Conservation (phyloP, 2,888 invertebrate species). For the Pachydiplax longipennis region DNA sequence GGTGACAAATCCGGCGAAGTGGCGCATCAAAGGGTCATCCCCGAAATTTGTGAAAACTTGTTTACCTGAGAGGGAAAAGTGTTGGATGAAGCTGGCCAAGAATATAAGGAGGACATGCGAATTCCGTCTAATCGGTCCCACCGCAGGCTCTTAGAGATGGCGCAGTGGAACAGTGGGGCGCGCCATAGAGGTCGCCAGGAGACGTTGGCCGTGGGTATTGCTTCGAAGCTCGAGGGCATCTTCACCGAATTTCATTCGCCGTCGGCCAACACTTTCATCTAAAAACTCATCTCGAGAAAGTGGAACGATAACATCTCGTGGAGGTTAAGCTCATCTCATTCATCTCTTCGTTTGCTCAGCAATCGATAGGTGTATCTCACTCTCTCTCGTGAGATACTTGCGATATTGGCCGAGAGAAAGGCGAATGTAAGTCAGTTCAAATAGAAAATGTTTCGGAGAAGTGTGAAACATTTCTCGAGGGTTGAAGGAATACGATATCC, state of each 20-base stretch:
- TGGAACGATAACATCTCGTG: background rate
- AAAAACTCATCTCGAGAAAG: background rate
- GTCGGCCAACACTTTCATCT: background rate
- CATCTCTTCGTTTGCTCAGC: constrained; percentile 4
- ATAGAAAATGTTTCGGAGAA: background rate
- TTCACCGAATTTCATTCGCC: background rate
- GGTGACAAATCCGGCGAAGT: too few species aligned
- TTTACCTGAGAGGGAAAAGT: background rate
- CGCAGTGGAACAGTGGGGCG: constrained; percentile 30
- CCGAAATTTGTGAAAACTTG: too few species aligned
- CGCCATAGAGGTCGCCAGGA: background rate
- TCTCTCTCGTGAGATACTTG: constrained; percentile 48
- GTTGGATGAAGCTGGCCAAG: background rate
- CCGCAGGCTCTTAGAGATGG: background rate
- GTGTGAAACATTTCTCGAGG: constrained; percentile 44
- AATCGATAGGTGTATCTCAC: constrained; percentile 44
- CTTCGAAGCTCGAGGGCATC: background rate
- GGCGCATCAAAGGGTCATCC: too few species aligned
- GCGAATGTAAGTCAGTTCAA: background rate
- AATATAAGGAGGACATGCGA: background rate
- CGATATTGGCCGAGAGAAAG: constrained; percentile 46
- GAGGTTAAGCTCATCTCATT: background rate
- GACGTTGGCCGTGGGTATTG: background rate
- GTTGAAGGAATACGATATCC: too few species aligned
- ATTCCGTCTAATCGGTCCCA: background rate